These are phyloP conservation scores for Emmelina monodactyla DNA, from an alignment of 2,888 invertebrate species.

Conservation along the genomic window DNA sequence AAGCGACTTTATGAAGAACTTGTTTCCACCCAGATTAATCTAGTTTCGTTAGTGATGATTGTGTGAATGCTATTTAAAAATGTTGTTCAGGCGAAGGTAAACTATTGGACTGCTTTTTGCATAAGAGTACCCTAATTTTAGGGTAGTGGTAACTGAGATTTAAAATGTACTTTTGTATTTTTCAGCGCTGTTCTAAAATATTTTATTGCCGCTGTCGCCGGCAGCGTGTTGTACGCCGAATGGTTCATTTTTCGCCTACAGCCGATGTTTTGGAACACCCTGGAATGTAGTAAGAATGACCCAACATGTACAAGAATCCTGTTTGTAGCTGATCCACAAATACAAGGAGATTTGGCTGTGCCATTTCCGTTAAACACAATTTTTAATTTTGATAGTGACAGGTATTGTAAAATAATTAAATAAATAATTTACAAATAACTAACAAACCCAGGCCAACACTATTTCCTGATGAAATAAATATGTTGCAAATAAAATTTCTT, in stretches of 20 bases:
- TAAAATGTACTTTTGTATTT: too few species aligned
- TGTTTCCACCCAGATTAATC: too few species aligned
- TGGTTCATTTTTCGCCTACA: constrained; percentile 56
- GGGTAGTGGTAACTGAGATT: too few species aligned
- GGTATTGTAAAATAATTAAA: constrained; percentile 55
- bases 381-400: constrained; percentile 88
- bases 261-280: constrained; percentile 42
- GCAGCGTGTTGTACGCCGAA: constrained; percentile 59
- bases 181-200: constrained; percentile 40
- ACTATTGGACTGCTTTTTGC: constrained; percentile 1
- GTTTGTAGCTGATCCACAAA: constrained; percentile 90
- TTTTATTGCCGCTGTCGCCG: constrained; percentile 27
- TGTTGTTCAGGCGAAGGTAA: too few species aligned
- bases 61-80: too few species aligned
- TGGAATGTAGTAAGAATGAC: constrained; percentile 48
- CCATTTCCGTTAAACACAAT: constrained; percentile 71
- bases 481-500: constrained; percentile 11
- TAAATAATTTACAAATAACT: neutral
- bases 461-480: neutral
- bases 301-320: constrained; percentile 70
- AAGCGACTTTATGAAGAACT: too few species aligned
- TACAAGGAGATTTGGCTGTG: constrained; percentile 84
- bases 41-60: too few species aligned
- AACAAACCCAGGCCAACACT: neutral
- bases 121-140: too few species aligned